Conservation (phyloP, 2,888 invertebrate genomes). For the Rugalucina vietnamica region DNA sequence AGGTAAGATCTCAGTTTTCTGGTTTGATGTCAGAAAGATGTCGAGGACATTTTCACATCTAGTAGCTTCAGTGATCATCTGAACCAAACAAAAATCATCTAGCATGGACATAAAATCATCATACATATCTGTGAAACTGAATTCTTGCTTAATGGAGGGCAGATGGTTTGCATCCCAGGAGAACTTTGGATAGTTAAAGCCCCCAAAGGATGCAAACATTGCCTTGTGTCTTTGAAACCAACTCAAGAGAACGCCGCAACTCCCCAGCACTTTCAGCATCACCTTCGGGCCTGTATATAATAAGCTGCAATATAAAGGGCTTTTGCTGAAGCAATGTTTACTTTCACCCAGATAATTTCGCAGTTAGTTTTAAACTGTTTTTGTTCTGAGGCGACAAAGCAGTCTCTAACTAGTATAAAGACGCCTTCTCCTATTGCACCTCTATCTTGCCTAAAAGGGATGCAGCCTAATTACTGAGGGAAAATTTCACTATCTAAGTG, state of each 20-base stretch:
- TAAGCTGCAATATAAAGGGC: constrained; percentile 26
- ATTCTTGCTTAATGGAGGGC: not conserved
- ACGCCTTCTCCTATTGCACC: not conserved
- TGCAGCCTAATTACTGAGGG: constrained; percentile 9
- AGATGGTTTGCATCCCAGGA: constrained; percentile 17
- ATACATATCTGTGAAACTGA: not conserved
- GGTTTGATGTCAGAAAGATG: constrained; percentile 25
- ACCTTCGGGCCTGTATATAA: constrained; percentile 15
- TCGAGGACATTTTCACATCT: constrained; percentile 26
- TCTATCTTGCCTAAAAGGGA: constrained; percentile 21
- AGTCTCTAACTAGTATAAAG: not conserved
- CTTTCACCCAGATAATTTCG: constrained; percentile 26
- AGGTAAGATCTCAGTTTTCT: not conserved
- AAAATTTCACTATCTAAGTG: constrained; percentile 19
- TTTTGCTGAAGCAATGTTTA: not conserved
- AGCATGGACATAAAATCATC: constrained; percentile 20
- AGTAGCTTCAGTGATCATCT: constrained; percentile 22
- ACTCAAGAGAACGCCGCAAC: constrained; percentile 10
- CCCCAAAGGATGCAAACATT: constrained; percentile 22
- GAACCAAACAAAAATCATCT: constrained; percentile 15
- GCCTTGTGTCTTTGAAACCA: constrained; percentile 15
- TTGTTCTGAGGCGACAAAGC: constrained; percentile 8
- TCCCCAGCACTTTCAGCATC: constrained; percentile 9
- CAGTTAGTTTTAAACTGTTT: constrained; percentile 28
- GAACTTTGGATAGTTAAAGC: constrained; percentile 23